Percentiles rank a stretch among this genome's conserved stretches.
These are phyloP conservation scores for Geotrupes spiniger DNA, from an alignment of 2,888 invertebrate genomes.

Conservation along the genomic window DNA sequence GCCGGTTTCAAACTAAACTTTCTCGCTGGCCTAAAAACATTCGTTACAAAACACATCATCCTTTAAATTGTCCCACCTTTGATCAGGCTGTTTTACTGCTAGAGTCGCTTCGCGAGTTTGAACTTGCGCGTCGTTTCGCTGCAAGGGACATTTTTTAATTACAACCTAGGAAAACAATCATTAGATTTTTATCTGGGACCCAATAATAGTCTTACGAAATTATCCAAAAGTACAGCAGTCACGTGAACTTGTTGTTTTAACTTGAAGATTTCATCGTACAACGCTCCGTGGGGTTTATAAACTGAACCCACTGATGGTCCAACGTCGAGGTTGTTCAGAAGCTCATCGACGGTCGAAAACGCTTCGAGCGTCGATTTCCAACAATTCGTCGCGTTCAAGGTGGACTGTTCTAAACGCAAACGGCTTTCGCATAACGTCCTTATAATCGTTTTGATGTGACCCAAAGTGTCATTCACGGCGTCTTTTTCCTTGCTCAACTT, in stretches of 20 bases:
- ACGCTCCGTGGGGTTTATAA: background rate
- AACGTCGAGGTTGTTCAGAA: background rate
- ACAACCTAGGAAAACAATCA: no score
- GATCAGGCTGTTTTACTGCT: no score
- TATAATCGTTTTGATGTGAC: background rate
- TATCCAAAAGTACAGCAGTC: slow-evolving; percentile 8
- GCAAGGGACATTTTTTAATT: no score
- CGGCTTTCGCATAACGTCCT: slow-evolving; percentile 10
- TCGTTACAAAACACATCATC: no score
- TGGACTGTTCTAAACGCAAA: slow-evolving; percentile 9
- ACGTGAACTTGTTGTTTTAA: slow-evolving; percentile 12
- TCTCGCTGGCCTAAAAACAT: background rate
- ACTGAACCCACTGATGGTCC: background rate
- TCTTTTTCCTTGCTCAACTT: background rate
- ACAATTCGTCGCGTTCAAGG: slow-evolving; percentile 4
- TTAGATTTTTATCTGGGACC: no score
- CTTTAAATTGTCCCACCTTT: no score
- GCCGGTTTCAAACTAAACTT: background rate
- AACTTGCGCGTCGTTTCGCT: no score
- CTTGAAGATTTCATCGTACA: slow-evolving; percentile 13
- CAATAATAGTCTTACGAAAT: slow-evolving; percentile 2
- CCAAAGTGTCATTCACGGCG: background rate
- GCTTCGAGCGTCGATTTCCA: slow-evolving; percentile 8
- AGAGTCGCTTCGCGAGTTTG: no score
- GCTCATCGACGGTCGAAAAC: background rate